Conservation (phyloP, 2,888 invertebrate species). For the Acanthococcus lagerstroemiae region DNA sequence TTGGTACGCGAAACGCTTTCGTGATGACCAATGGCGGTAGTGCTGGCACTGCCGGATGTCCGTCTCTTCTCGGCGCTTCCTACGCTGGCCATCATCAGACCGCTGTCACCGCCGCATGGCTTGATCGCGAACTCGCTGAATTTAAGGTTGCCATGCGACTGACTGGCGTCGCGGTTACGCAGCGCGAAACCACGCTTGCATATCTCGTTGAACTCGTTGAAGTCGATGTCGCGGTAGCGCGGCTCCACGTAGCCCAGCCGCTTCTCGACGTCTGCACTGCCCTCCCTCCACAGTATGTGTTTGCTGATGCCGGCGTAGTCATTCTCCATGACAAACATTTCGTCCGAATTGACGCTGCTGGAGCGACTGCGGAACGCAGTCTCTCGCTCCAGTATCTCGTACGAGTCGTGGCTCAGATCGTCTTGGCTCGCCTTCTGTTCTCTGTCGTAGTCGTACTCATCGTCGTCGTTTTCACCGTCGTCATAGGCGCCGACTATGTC, state of each 20-base stretch:
- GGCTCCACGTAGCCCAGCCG: constrained; percentile 35
- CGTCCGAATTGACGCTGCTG: constrained; percentile 60
- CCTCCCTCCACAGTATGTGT: constrained; percentile 31
- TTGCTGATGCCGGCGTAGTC: constrained; percentile 43
- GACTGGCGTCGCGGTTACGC: constrained; percentile 31
- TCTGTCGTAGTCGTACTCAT: constrained; percentile 37
- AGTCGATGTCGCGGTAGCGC: constrained; percentile 37
- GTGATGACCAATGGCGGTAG: constrained; percentile 41
- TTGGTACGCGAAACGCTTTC: constrained; percentile 54
- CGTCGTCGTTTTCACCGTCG: constrained; percentile 48
- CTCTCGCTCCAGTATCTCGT: constrained; percentile 70
- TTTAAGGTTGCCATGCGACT: constrained; percentile 31
- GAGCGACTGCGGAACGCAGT: constrained; percentile 44
- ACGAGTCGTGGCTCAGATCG: constrained; percentile 78
- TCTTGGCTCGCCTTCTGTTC: constrained; percentile 53
- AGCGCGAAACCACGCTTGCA: constrained; percentile 38
- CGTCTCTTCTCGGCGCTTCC: not conserved
- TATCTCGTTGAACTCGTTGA: constrained; percentile 39
- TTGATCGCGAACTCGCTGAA: constrained; percentile 38
- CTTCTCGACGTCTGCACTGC: constrained; percentile 32
- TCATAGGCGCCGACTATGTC: constrained; percentile 42
- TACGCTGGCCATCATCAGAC: constrained; percentile 47
- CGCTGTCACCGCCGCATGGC: constrained; percentile 38
- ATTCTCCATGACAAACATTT: constrained; percentile 68
- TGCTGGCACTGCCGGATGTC: constrained; percentile 40